Evolutionary conservation across 2,797 vertebrate species (phyloP).

Genomic region (Falco peregrinus): DNA sequence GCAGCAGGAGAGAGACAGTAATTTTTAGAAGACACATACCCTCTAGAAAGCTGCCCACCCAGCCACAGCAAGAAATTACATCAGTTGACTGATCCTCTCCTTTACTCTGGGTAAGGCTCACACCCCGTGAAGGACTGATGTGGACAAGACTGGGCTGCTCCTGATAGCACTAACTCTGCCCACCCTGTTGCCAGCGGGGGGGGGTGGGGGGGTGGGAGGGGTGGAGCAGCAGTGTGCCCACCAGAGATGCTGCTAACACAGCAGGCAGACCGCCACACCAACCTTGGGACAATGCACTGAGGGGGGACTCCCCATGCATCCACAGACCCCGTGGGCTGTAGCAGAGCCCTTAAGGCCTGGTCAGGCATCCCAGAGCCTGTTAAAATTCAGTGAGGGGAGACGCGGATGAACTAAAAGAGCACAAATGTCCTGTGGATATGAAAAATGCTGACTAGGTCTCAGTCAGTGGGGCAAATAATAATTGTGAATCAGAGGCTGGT

Average conservation of each 20-base stretch:
- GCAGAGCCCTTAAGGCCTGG: neutral
- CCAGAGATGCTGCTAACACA: neutral
- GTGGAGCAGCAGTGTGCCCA: neutral
- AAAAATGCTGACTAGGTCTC: constrained; percentile 17
- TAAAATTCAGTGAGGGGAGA: neutral
- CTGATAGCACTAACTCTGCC: neutral
- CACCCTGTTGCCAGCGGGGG: neutral
- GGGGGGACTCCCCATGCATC: rapidly evolving
- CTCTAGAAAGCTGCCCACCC: neutral
- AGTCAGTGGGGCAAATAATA: constrained; percentile 22
- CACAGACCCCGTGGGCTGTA: neutral
- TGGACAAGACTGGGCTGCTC: neutral
- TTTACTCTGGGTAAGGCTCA: neutral
- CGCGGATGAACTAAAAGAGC: neutral
- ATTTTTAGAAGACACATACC: neutral
- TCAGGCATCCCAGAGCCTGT: neutral
- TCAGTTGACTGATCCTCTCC: rapidly evolving
- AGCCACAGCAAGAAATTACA: neutral
- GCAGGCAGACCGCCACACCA: neutral
- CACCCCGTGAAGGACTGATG: neutral
- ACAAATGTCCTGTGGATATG: neutral
- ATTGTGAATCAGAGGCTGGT: constrained; percentile 7
- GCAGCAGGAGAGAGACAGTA: neutral
- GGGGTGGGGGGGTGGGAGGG: no score
- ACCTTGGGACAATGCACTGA: neutral